A percentile compares a stretch with the other conserved stretches of the same genome.
Conservation (phyloP, 2,888 invertebrate genomes). For the Autographa pulchrina region DNA sequence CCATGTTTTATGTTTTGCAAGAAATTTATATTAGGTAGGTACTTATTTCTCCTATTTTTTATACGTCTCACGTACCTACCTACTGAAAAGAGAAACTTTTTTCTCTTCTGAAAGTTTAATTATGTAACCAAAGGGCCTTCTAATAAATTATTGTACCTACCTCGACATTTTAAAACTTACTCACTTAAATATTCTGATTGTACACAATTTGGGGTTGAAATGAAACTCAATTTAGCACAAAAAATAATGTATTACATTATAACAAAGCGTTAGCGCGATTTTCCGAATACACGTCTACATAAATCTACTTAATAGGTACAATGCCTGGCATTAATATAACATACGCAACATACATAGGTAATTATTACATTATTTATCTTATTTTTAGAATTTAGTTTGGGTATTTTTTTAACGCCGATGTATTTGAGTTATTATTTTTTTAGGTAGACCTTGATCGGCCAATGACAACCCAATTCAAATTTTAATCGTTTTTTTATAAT, state of each 20-base stretch:
- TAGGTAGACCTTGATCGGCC: not conserved
- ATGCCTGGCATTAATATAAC: slow-evolving; percentile 64
- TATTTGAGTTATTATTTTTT: no score
- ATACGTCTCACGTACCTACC: no score
- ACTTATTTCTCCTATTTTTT: no score
- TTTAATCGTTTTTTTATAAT: not conserved
- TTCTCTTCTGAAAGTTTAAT: no score
- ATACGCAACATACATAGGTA: slow-evolving; percentile 40
- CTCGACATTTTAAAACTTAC: not conserved
- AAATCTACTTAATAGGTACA: slow-evolving; percentile 52
- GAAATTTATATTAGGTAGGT: no score
- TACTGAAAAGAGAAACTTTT: no score
- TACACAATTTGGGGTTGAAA: slow-evolving; percentile 47
- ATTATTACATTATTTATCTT: slow-evolving; percentile 8
- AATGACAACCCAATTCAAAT: not conserved
- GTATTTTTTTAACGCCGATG: not conserved
- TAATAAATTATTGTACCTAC: no score
- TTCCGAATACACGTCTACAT: slow-evolving; percentile 60
- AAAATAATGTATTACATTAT: slow-evolving; percentile 84
- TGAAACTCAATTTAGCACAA: slow-evolving; percentile 77
- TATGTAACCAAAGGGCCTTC: no score
- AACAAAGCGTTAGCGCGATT: slow-evolving; percentile 80
- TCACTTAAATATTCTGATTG: not conserved
- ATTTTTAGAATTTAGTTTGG: slow-evolving; percentile 4
- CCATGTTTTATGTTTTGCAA: no score